phyloP scores from a whole-genome alignment of 2,888 invertebrate genomes.

The Leptinotarsa haldemani region DNA sequence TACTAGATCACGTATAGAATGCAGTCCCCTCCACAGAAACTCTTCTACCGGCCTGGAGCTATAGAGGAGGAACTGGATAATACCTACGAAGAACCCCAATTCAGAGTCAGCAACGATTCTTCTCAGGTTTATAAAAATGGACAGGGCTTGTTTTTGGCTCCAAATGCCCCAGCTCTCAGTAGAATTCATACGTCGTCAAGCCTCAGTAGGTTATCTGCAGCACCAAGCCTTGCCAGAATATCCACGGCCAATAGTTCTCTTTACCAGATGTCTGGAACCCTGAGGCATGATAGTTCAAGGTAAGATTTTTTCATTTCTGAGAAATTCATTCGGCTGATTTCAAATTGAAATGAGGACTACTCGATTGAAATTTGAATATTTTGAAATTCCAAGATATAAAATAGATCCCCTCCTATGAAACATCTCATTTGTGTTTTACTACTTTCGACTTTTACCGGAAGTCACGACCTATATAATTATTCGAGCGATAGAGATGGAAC shows the following conservation, averaged over 20 bases:
- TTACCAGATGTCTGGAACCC: slow-evolving; percentile 40
- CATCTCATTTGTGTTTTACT: too few relatives aligned
- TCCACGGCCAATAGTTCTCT: slow-evolving; percentile 52
- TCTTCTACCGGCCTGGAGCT: slow-evolving; percentile 47
- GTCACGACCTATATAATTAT: too few relatives aligned
- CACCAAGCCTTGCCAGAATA: slow-evolving; percentile 47
- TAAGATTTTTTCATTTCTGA: slow-evolving; percentile 29
- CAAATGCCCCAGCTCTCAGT: slow-evolving; percentile 37
- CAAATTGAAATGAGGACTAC: neutral
- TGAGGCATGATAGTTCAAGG: slow-evolving; percentile 47
- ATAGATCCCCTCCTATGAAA: neutral
- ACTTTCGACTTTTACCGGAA: too few relatives aligned
- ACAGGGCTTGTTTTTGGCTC: slow-evolving; percentile 31
- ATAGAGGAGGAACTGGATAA: slow-evolving; percentile 48
- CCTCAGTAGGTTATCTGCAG: slow-evolving; percentile 34
- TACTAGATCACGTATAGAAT: slow-evolving; percentile 1
- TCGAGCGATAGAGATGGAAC: too few relatives aligned
- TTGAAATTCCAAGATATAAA: neutral
- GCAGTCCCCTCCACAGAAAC: slow-evolving; percentile 36
- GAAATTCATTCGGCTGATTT: neutral
- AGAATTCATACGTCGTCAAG: slow-evolving; percentile 33
- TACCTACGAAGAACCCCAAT: slow-evolving; percentile 37
- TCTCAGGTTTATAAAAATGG: slow-evolving; percentile 32
- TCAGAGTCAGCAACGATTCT: slow-evolving; percentile 41
- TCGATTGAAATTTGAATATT: too few relatives aligned